Evolutionary conservation across 2,797 vertebrate genomes (phyloP), one percentile per base, ranked within the genome.

Genomic region (Catharus ustulatus): DNA sequence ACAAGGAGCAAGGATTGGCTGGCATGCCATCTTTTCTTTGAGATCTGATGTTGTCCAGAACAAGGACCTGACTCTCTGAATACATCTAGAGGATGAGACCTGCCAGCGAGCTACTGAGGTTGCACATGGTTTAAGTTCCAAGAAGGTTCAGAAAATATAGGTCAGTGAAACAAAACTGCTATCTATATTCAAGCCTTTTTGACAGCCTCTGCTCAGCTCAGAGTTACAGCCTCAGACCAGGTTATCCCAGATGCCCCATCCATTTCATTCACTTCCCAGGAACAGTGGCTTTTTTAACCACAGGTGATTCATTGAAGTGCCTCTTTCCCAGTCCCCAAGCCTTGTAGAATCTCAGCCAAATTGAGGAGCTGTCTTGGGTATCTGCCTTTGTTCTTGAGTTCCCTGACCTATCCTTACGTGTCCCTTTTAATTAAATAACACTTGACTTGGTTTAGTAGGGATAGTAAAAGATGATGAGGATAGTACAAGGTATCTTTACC

Each of bases 381-480:
- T 80, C 49, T 90, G 80, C 14, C 22, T 88, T 79, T 93, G 45
- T 72, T 89, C n/a, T 34, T 68, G 51, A 61, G 46, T 46, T 88
- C 30, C 27, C 51, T 84, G 51, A 64, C 34, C 63, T 95, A 82
- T 48, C 57, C 84, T 92, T 81, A 58, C 1, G 1, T 36, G 48
- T 71, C 58, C 26, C 67, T 83, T 94, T 88, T 84, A 93, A 95
- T 95, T 93, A 92, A 95, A 93, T 95, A 96, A 94, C 74, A 40
- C 38, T 84, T 6, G 6, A 64, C 58, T 91, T 51, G 55, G 76
- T 94, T 90, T 93, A 79, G 57, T 34, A 68, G 30, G 87, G 61
- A 68, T 84, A 89, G 96, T 88, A 94, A 91, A 91, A 81, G 55
- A 76, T 43, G 38, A 85, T 76, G 64, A 90, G 58, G 67, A 74